Base-by-base conservation (phyloP, 2,888 invertebrate genomes). In the Urechis unicinctus region DNA sequence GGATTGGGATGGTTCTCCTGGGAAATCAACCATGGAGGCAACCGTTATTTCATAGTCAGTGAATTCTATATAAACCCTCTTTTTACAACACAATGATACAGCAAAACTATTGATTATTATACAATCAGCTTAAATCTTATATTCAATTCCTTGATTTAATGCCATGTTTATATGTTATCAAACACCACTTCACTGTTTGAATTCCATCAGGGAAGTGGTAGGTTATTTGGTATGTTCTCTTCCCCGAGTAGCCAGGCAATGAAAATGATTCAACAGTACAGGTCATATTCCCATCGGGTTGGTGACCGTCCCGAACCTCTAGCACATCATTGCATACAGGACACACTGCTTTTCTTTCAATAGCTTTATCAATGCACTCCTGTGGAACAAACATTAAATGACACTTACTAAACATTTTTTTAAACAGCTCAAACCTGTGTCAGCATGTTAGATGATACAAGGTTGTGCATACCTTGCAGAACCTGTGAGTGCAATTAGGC, bases 131-230 rank as follows among this genome's bases (percentile, higher is more conserved):
- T n/a, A n/a, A n/a, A n/a, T n/a, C n/a, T n/a, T n/a, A n/a, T n/a
- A n/a, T n/a, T n/a, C n/a, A n/a, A n/a, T n/a, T n/a, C n/a, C n/a
- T n/a, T n/a, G n/a, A n/a, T n/a, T n/a, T n/a, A n/a, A n/a, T n/a
- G n/a, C n/a, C n/a, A n/a, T n/a, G n/a, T n/a, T n/a, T n/a, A n/a
- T n/a, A n/a, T 53, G 22, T 13, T 31, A 47, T 21, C 46, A 21
- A 5, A 57, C 21, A 30, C 22, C 21, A 17, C 61, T 61, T 56
- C 52, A 70, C 69, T 48, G 52, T 57, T 58, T 71, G 71, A 47
- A 56, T 64, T 5, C 72, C 72, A 56, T 47, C 42, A 6, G 61
- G 62, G 47, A 72, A 61, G 2, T 86, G 13, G 50, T 69, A 69
- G 3, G 51, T 53, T 13, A 70, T 68, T 24, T 57, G 46, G 36